A percentile compares a stretch with the other conserved stretches of the same genome.
Evolutionary conservation across 1,140 invertebrate genomes (phyloP).

Genomic region (Mycetomoellerius zeteki): DNA sequence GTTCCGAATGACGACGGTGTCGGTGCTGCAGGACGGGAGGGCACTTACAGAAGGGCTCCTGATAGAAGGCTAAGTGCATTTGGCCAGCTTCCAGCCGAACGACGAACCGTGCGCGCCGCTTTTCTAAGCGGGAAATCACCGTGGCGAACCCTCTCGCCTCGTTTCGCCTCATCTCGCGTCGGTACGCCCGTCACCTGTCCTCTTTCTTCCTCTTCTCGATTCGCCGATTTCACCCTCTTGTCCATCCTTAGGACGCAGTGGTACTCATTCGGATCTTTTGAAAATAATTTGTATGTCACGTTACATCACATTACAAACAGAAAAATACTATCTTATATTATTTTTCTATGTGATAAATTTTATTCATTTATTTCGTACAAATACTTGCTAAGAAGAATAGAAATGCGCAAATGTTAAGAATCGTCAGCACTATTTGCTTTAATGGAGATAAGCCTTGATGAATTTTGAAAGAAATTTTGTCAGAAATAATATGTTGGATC

Average conservation of each 20-base stretch:
- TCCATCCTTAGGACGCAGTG: constrained; percentile 39
- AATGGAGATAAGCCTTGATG: background rate
- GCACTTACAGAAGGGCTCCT: constrained; percentile 54
- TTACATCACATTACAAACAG: background rate
- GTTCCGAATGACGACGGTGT: constrained; percentile 33
- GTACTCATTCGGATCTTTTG: constrained; percentile 1
- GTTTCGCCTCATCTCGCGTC: constrained; percentile 60
- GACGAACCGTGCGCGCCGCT: constrained; percentile 73
- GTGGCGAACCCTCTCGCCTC: constrained; percentile 67
- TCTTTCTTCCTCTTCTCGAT: constrained; percentile 52
- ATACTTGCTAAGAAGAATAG: background rate
- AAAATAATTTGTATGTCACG: background rate
- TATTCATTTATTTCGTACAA: background rate
- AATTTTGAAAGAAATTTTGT: background rate
- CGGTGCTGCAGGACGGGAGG: constrained; percentile 31
- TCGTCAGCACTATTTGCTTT: too few relatives aligned
- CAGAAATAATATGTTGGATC: background rate
- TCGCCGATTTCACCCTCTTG: constrained; percentile 50
- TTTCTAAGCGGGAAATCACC: constrained; percentile 81
- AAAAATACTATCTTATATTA: background rate
- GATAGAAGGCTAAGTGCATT: constrained; percentile 85
- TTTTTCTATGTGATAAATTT: background rate
- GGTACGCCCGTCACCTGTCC: constrained; percentile 55
- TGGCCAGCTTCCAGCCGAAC: constrained; percentile 82
- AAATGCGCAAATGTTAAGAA: too few relatives aligned